Conservation (phyloP, 2,797 vertebrate genomes). For the Intellagama lesueurii region DNA sequence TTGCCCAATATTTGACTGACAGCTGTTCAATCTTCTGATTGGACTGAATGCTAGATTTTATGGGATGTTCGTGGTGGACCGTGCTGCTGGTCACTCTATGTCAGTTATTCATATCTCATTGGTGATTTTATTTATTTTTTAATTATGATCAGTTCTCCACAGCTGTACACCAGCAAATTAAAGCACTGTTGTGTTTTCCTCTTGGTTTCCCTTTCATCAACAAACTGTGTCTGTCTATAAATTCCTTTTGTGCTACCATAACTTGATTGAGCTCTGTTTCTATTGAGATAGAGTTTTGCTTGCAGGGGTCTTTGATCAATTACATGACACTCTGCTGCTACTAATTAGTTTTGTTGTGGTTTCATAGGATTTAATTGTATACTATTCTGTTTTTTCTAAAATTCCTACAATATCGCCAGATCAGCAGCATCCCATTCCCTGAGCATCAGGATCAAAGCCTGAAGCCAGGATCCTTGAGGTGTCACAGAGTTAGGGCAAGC, state of each 20-base stretch:
- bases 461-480: no score
- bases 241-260: constrained; percentile 18
- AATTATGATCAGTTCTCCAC: constrained; percentile 41
- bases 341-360: not conserved
- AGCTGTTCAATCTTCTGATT: constrained; percentile 52
- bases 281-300: not conserved
- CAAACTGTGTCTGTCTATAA: constrained; percentile 16
- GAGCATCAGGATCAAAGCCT: no score
- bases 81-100: constrained; percentile 1
- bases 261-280: constrained; percentile 24
- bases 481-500: no score
- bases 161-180: constrained; percentile 35
- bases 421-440: no score
- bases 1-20: constrained; percentile 50
- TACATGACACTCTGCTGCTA: not conserved
- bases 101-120: constrained; percentile 24
- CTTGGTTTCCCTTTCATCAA: not conserved
- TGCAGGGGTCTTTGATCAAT: constrained; percentile 7
- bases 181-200: constrained; percentile 20
- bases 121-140: not conserved
- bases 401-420: not conserved
- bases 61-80: constrained; percentile 60
- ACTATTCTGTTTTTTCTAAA: not conserved
- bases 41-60: constrained; percentile 36
- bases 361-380: not conserved